Evolutionary conservation across 2,113 vertebrate genomes (phyloP).

Genomic region (Cyprinodon brontotheroides): DNA sequence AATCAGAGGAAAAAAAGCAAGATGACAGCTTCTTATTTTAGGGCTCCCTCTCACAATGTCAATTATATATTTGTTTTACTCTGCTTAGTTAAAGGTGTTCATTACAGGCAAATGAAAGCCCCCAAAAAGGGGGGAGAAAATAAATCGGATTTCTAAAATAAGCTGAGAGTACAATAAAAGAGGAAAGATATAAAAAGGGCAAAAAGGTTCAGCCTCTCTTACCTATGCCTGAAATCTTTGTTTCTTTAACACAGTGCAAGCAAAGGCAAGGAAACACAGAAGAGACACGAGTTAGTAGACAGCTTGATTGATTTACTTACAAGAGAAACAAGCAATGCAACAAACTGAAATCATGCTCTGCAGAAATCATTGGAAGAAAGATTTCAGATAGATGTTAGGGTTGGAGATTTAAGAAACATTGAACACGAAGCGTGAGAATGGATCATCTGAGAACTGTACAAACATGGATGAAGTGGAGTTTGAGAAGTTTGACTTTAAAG

Average conservation of each 20-base stretch:
- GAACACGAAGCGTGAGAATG: not conserved
- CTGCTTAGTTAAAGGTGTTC: not conserved
- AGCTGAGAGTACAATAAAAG: not conserved
- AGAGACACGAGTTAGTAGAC: slow-evolving; percentile 49
- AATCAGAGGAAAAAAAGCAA: not conserved
- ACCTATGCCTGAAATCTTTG: slow-evolving; percentile 99
- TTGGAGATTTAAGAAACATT: slow-evolving; percentile 1
- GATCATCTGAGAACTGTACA: not conserved
- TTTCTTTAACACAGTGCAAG: slow-evolving; percentile 91
- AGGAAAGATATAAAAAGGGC: slow-evolving; percentile 12
- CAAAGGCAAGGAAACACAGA: slow-evolving; percentile 68
- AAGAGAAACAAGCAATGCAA: not conserved
- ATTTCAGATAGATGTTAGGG: slow-evolving; percentile 12
- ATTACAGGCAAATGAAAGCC: not conserved
- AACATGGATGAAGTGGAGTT: not conserved
- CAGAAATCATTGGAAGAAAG: slow-evolving; percentile 11
- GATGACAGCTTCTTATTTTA: not conserved
- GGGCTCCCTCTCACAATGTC: not conserved
- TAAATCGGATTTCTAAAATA: not conserved
- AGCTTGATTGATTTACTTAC: slow-evolving; percentile 13
- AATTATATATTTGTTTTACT: not conserved
- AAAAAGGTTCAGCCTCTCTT: slow-evolving; percentile 78
- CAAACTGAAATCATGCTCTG: not conserved
- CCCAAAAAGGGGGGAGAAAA: not conserved
- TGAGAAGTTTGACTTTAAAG: not conserved